Percentiles rank a stretch among this genome's conserved stretches.
These are phyloP conservation scores for Pyrgus malvae DNA, from an alignment of 2,888 invertebrate species.

Conservation along the genomic window DNA sequence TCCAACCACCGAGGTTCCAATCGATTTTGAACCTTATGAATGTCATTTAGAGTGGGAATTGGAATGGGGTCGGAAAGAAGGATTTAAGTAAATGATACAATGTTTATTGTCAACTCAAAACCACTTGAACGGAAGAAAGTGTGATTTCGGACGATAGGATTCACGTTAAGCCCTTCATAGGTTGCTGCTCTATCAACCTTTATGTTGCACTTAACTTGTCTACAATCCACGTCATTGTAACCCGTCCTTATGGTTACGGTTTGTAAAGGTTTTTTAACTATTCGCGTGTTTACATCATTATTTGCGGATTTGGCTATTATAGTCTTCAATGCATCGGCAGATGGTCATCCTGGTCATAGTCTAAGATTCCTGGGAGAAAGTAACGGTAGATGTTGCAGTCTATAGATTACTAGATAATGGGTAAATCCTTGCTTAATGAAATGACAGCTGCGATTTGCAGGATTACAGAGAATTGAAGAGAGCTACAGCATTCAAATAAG, in stretches of 20 bases:
- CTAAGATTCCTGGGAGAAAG: slow-evolving; percentile 30
- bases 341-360: slow-evolving; percentile 15
- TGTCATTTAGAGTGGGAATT: slow-evolving; percentile 27
- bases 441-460: background rate
- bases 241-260: background rate
- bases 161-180: slow-evolving; percentile 34
- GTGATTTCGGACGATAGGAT: slow-evolving; percentile 39
- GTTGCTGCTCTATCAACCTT: slow-evolving; percentile 19
- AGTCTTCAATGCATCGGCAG: slow-evolving; percentile 20
- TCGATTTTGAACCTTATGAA: slow-evolving; percentile 28
- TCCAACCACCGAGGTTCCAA: background rate
- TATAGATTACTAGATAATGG: slow-evolving; percentile 1
- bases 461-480: background rate
- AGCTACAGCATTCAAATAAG: no score
- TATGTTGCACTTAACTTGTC: slow-evolving; percentile 16
- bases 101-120: slow-evolving; percentile 52
- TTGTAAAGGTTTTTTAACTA: slow-evolving; percentile 27
- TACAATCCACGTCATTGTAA: slow-evolving; percentile 6
- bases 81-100: slow-evolving; percentile 48
- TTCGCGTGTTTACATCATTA: slow-evolving; percentile 29
- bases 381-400: slow-evolving; percentile 29
- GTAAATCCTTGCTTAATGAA: background rate
- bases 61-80: slow-evolving; percentile 14
- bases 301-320: slow-evolving; percentile 26
- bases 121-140: slow-evolving; percentile 51